A percentile compares a stretch with the other conserved stretches of the same genome.
phyloP scores from a whole-genome alignment of 2,888 invertebrate species.

The Chrysomela aeneicollis region DNA sequence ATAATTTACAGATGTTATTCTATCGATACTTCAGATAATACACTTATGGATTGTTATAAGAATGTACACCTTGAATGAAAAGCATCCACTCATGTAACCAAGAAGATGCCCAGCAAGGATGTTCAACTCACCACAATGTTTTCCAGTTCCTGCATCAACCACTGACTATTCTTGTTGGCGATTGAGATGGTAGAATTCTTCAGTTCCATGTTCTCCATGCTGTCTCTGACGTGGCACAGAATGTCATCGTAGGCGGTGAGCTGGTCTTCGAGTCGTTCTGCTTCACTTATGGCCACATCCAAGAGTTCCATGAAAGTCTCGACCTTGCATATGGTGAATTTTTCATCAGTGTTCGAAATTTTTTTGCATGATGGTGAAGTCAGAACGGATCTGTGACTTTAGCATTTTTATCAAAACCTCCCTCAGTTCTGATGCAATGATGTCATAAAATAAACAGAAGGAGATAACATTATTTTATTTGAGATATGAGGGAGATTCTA shows the following conservation, averaged over 20 bases:
- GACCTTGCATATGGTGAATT: too few relatives aligned
- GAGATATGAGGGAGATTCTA: slow-evolving; percentile 4
- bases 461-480: slow-evolving; percentile 3
- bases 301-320: slow-evolving; percentile 79
- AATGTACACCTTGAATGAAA: too few relatives aligned
- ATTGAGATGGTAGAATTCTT: slow-evolving; percentile 88
- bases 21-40: too few relatives aligned
- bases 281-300: slow-evolving; percentile 79
- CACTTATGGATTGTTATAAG: too few relatives aligned
- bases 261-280: slow-evolving; percentile 75
- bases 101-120: too few relatives aligned
- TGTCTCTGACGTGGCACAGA: slow-evolving; percentile 83
- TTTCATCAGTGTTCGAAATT: too few relatives aligned
- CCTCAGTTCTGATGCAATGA: neutral
- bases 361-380: too few relatives aligned
- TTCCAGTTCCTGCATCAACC: slow-evolving; percentile 79
- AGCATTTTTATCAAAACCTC: slow-evolving; percentile 2
- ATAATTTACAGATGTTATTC: too few relatives aligned
- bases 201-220: slow-evolving; percentile 90
- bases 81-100: too few relatives aligned
- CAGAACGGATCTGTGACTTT: too few relatives aligned
- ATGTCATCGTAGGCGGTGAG: slow-evolving; percentile 83
- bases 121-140: slow-evolving; percentile 74
- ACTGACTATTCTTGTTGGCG: slow-evolving; percentile 85
- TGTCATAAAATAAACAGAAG: slow-evolving; percentile 10